These are phyloP conservation scores for Xenentodon cancila DNA, from an alignment of 2,797 vertebrate species.

Conservation along the genomic window DNA sequence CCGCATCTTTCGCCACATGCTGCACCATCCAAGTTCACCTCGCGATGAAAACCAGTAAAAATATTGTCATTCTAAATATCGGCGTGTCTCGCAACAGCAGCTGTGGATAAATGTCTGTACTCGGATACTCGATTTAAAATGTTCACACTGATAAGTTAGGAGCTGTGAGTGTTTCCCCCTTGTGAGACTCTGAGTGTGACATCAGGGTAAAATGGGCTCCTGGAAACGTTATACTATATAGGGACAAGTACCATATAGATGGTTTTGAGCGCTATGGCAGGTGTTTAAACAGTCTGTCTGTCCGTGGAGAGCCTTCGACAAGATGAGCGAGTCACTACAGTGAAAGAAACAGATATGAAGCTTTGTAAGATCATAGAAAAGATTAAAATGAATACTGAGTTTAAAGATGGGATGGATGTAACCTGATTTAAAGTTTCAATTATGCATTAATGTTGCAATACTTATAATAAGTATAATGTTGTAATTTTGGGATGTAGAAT, in stretches of 20 bases:
- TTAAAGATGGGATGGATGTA: too few species aligned
- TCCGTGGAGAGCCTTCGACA: background rate
- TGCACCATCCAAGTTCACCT: constrained; percentile 25
- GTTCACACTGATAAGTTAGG: constrained; percentile 11
- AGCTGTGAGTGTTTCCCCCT: background rate
- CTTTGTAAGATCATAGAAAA: too few species aligned
- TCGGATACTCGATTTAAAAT: constrained; percentile 15
- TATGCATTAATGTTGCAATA: too few species aligned
- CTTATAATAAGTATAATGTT: too few species aligned
- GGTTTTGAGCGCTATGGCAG: constrained; percentile 1
- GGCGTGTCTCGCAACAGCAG: constrained; percentile 35
- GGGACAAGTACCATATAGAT: background rate
- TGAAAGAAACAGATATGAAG: too few species aligned
- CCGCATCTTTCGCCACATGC: constrained; percentile 21
- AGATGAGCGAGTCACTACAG: background rate
- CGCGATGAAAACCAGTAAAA: constrained; percentile 44
- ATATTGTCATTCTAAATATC: constrained; percentile 61
- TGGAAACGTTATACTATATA: background rate
- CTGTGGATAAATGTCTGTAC: constrained; percentile 29
- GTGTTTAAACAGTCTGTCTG: background rate
- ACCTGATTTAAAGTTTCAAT: too few species aligned
- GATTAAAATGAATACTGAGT: too few species aligned
- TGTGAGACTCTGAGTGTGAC: background rate
- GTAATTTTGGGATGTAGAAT: too few species aligned
- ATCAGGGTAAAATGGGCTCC: background rate